Evolutionary conservation across 2,797 vertebrate genomes (phyloP).

Genomic region (Cheirogaleus major): DNA sequence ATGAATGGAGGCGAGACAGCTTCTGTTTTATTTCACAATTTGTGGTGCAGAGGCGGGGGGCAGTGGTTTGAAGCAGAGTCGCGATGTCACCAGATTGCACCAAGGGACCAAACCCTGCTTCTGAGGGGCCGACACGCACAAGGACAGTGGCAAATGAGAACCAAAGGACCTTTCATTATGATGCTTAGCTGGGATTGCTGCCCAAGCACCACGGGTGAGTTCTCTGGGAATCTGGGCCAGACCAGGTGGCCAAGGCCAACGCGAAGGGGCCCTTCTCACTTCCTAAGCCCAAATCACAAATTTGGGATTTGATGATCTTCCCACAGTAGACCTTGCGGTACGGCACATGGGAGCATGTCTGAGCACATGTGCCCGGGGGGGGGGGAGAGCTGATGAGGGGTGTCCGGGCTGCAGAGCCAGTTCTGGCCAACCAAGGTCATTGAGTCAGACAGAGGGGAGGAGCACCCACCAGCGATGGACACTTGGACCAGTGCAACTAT

Average conservation of each 20-base stretch:
- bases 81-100: not conserved
- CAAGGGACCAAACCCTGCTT: not conserved
- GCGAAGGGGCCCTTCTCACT: not conserved
- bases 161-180: not conserved
- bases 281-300: not conserved
- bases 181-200: not conserved
- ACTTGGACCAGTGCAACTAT: rapidly evolving
- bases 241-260: not conserved
- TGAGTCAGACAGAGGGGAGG: not conserved
- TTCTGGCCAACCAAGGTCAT: no score
- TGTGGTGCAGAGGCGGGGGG: not conserved
- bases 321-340: not conserved
- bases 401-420: rapidly evolving
- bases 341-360: rapidly evolving
- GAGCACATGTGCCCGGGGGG: not conserved
- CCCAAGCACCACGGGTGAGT: not conserved
- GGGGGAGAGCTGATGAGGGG: not conserved
- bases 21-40: not conserved
- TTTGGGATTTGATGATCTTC: not conserved
- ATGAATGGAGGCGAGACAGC: no score
- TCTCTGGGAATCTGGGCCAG: not conserved
- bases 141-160: not conserved
- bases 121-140: rapidly evolving
- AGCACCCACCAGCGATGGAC: rapidly evolving
- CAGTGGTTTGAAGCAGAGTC: not conserved